A percentile compares a stretch with the other conserved stretches of the same genome.
Conservation (phyloP, 2,797 vertebrate genomes). For the Clarias fuscus region DNA sequence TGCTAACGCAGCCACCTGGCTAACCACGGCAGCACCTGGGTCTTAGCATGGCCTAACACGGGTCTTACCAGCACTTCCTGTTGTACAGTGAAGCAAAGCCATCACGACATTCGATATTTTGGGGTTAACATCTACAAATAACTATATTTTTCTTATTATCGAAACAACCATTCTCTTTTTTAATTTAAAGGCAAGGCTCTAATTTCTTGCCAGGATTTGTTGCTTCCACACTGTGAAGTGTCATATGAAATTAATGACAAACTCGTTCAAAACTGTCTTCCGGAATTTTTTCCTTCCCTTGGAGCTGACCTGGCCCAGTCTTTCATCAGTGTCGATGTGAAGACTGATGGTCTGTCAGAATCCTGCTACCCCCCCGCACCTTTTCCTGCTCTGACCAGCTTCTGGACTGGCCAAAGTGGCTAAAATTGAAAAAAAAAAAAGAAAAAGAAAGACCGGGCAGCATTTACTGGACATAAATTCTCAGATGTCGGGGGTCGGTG, state of each 20-base stretch:
- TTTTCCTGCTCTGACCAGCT: conserved; percentile 73
- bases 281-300: conserved; percentile 73
- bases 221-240: conserved; percentile 52
- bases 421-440: conserved; percentile 30
- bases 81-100: conserved; percentile 62
- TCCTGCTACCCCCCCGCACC: conserved; percentile 64
- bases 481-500: conserved; percentile 85
- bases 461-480: conserved; percentile 83
- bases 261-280: conserved; percentile 68
- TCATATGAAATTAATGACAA: conserved; percentile 64
- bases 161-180: not conserved
- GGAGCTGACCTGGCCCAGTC: conserved; percentile 66
- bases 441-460: conserved; percentile 55
- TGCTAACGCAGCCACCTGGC: conserved; percentile 63
- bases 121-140: not conserved
- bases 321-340: conserved; percentile 76
- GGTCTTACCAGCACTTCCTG: conserved; percentile 58
- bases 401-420: conserved; percentile 77
- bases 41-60: conserved; percentile 58
- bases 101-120: not conserved
- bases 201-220: conserved; percentile 46
- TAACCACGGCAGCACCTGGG: conserved; percentile 72
- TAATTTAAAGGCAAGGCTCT: not conserved
- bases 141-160: not conserved
- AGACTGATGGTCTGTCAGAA: conserved; percentile 83